Percentiles rank a stretch among this genome's conserved stretches.
Conservation (phyloP, 2,888 invertebrate genomes). For the Toxonevra muliebris region DNA sequence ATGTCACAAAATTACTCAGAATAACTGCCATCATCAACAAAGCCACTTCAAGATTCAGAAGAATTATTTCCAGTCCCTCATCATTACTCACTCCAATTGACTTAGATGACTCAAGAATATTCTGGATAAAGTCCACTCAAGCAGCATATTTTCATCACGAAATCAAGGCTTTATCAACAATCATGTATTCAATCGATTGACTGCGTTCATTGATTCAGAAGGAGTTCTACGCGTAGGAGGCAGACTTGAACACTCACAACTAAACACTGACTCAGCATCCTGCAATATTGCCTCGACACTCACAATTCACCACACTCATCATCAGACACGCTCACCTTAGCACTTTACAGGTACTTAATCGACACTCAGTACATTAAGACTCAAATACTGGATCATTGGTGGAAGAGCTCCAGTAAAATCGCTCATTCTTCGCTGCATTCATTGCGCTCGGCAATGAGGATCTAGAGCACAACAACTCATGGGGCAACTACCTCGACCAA, state of each 20-base stretch:
- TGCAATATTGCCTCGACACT: conserved; percentile 17
- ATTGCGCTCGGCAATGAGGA: conserved; percentile 26
- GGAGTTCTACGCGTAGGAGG: conserved; percentile 19
- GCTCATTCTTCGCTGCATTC: conserved; percentile 16
- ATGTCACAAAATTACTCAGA: conserved; percentile 6
- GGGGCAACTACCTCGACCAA: conserved; percentile 31
- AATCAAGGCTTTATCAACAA: too few relatives aligned
- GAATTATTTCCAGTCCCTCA: not conserved
- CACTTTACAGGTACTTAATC: not conserved
- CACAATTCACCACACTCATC: conserved; percentile 8
- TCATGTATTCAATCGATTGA: too few relatives aligned
- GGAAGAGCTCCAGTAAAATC: conserved; percentile 21
- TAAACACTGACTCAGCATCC: conserved; percentile 21
- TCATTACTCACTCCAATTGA: not conserved
- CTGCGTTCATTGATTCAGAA: too few relatives aligned
- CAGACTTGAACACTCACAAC: conserved; percentile 12
- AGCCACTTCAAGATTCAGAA: conserved; percentile 20
- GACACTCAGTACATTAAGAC: conserved; percentile 14
- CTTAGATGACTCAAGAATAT: not conserved
- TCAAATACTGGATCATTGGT: conserved; percentile 20
- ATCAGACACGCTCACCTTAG: not conserved
- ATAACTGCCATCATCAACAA: conserved; percentile 10
- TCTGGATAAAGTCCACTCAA: conserved; percentile 4
- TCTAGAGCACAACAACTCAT: conserved; percentile 27
- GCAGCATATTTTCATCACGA: not conserved